Percentiles rank a stretch among this genome's conserved stretches.
These are phyloP conservation scores for Acinonyx jubatus DNA, from an alignment of 2,113 vertebrate genomes.

Conservation along the genomic window DNA sequence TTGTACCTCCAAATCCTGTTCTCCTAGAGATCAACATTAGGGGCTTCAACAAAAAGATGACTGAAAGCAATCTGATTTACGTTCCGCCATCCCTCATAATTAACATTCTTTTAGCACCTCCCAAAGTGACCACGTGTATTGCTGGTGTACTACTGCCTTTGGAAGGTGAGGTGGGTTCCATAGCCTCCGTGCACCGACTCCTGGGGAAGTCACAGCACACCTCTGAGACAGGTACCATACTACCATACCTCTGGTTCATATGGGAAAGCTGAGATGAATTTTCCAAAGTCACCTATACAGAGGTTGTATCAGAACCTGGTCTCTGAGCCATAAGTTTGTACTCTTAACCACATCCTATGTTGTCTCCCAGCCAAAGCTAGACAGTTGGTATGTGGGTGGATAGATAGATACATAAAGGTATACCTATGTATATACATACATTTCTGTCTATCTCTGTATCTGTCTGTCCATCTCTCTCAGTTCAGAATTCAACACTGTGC, in stretches of 20 bases:
- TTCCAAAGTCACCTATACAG: background rate
- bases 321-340: background rate
- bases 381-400: background rate
- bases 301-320: background rate
- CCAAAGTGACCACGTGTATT: background rate
- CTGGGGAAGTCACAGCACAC: background rate
- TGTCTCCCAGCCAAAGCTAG: background rate
- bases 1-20: background rate
- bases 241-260: background rate
- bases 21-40: background rate
- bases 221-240: background rate
- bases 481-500: background rate
- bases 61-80: background rate
- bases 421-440: rapidly evolving
- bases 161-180: background rate
- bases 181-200: rapidly evolving
- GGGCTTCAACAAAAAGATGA: background rate
- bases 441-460: background rate
- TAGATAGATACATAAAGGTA: background rate
- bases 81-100: background rate
- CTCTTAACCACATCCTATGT: background rate
- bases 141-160: background rate
- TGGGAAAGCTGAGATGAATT: background rate
- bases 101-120: background rate
- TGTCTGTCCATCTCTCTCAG: background rate